These are phyloP conservation scores for Marmota monax DNA, from an alignment of 2,113 vertebrate genomes.

Conservation along the genomic window DNA sequence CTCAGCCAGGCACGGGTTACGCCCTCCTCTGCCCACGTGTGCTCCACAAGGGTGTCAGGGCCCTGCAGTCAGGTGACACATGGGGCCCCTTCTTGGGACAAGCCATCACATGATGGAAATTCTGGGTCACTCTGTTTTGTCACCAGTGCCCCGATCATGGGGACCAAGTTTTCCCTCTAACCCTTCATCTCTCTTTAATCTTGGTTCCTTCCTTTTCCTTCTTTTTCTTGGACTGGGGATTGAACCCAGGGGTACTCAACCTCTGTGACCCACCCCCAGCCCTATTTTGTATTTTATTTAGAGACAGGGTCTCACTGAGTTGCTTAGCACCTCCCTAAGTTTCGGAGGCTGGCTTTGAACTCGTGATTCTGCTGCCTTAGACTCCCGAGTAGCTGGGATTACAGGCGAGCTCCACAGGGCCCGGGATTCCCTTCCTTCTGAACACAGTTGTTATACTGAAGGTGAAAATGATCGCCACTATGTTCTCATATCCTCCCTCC, in stretches of 20 bases:
- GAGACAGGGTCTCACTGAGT: no score
- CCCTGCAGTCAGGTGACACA: constrained; percentile 25
- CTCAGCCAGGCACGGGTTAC: neutral
- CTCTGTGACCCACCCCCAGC: no score
- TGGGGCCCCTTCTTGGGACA: neutral
- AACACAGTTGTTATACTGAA: neutral
- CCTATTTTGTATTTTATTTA: no score
- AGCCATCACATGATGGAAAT: constrained; percentile 33
- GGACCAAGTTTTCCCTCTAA: constrained; percentile 1
- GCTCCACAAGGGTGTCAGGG: constrained; percentile 23
- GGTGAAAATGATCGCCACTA: neutral
- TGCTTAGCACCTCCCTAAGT: no score
- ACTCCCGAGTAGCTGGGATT: no score
- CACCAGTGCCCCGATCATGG: constrained; percentile 1
- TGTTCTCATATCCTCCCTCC: neutral
- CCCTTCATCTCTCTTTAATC: constrained; percentile 12
- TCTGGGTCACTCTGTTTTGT: constrained; percentile 47
- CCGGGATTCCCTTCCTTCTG: neutral
- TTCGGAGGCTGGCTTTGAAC: no score
- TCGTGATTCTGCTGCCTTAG: no score
- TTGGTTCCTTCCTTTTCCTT: neutral
- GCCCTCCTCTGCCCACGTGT: rapidly evolving
- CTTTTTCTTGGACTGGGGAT: no score
- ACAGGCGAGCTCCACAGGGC: no score
- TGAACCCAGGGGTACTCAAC: no score